These are phyloP conservation scores for Drosophila santomea DNA, from an alignment of 1,140 invertebrate species.

Conservation along the genomic window DNA sequence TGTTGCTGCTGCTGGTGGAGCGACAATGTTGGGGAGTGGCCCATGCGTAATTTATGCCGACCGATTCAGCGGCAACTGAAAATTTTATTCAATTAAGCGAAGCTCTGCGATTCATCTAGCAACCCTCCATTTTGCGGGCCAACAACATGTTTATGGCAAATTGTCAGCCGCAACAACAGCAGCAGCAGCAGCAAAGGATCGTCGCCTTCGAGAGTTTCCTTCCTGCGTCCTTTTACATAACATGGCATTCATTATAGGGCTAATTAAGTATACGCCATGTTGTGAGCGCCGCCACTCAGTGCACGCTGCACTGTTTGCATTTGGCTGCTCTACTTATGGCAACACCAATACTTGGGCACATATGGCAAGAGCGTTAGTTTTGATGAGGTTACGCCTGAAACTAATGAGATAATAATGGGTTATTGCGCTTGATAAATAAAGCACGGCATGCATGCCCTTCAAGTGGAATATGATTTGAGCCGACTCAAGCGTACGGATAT, in stretches of 20 bases:
- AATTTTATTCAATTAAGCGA: constrained; percentile 49
- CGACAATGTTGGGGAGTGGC: constrained; percentile 30
- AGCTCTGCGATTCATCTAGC: constrained; percentile 17
- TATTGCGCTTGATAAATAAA: constrained; percentile 22
- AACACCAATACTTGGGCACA: constrained; percentile 28
- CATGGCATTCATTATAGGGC: constrained; percentile 43
- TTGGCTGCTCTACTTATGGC: constrained; percentile 4
- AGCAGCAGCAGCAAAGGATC: neutral
- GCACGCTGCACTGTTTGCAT: constrained; percentile 12
- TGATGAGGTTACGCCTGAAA: constrained; percentile 34
- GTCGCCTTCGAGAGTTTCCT: constrained; percentile 23
- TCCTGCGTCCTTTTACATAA: constrained; percentile 36
- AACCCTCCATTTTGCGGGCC: neutral
- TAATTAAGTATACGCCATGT: constrained; percentile 72
- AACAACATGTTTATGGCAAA: constrained; percentile 42
- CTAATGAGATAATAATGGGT: constrained; percentile 47
- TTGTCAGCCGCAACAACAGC: constrained; percentile 36
- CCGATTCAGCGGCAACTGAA: constrained; percentile 24
- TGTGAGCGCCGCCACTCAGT: constrained; percentile 22
- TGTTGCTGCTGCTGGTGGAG: constrained; percentile 5
- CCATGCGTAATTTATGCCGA: constrained; percentile 51
- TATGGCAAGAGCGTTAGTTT: constrained; percentile 31
- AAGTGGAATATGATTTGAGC: constrained; percentile 15
- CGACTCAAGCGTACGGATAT: neutral
- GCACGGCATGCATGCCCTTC: constrained; percentile 6